Base-by-base conservation (phyloP, 2,888 invertebrate genomes). In the Parnassius orleans region DNA sequence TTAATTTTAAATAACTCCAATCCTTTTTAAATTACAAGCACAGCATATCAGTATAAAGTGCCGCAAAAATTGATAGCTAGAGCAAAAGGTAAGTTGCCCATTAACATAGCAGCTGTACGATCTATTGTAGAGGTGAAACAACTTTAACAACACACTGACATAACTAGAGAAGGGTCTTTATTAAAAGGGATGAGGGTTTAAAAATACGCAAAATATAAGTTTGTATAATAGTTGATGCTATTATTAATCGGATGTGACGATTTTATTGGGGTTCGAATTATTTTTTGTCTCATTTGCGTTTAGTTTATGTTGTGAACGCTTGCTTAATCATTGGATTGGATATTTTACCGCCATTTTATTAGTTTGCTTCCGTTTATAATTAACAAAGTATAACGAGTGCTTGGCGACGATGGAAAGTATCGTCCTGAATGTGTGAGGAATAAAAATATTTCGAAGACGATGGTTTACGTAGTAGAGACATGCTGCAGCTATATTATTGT, bases 51-150 rank as follows among this genome's bases (percentile, higher is more conserved):
- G 50, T 51, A 44, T 61, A 60, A 61, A 64, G 66, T 66, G 71
- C 69, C 71, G 70, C 69, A 70, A 72, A 70, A 70, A 61, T 65
- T 66, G 68, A 68, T 70, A 66, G 61, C 64, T 72, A 71, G 69
- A 69, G 69, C 67, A 69, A 70, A 67, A 71, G 72, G 68, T 71
- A 65, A 62, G 76, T 53, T 73, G 47, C 41, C 54, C 54, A 54
- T 48, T 47, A 57, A 73, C 69, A 69, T 72, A 73, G 78, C 84
- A 83, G 84, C 81, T 83, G 84, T 81, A 77, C 78, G 79, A 80
- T 74, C 78, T 61, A 80, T 78, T 81, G 79, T 77, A 70, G 72
- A 64, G 62, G 65, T 66, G 69, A 64, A 73, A 71, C 73, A 76
- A 72, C 66, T 69, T 44, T 9, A 33, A 19, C 19, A n/a, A 33